Percentiles rank a stretch among this genome's conserved stretches.
Conservation (phyloP, 2,888 invertebrate genomes). For the Hofmannophila pseudospretella region DNA sequence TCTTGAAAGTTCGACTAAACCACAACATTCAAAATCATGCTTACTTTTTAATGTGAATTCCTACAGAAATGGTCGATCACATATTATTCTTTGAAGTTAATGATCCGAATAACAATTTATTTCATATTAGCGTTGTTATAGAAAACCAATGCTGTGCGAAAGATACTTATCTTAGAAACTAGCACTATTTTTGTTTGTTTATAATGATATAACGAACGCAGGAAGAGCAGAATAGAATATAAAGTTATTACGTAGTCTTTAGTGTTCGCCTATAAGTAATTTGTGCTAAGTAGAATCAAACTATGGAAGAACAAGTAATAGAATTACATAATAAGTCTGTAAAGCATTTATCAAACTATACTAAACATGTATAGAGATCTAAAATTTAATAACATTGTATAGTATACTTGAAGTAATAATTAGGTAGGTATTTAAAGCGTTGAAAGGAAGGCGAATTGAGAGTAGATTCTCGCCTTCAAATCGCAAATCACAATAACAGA, state of each 20-base stretch:
- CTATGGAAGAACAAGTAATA: conserved; percentile 25
- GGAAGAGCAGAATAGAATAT: conserved; percentile 15
- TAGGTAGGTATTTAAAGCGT: conserved; percentile 5
- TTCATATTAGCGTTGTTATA: no score
- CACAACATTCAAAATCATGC: no score
- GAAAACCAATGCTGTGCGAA: conserved; percentile 28
- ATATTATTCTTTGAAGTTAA: no score
- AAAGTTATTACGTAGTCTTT: background rate
- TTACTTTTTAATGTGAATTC: no score
- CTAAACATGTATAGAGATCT: conserved; percentile 23
- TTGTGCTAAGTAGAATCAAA: conserved; percentile 16
- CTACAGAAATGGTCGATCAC: no score
- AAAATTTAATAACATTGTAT: conserved; percentile 27
- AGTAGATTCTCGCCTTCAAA: no score
- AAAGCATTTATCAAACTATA: conserved; percentile 15
- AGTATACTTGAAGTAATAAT: conserved; percentile 22
- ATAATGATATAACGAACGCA: conserved; percentile 14
- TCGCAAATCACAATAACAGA: conserved; percentile 29
- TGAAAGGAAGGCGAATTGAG: background rate
- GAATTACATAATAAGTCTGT: conserved; percentile 10
- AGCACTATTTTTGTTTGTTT: conserved; percentile 20
- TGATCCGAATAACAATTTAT: no score
- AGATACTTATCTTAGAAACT: conserved; percentile 30
- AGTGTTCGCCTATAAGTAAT: conserved; percentile 18
- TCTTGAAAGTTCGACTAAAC: no score